These are phyloP conservation scores for Boulengeromyrus knoepffleri DNA, from an alignment of 2,113 vertebrate species.

Conservation along the genomic window DNA sequence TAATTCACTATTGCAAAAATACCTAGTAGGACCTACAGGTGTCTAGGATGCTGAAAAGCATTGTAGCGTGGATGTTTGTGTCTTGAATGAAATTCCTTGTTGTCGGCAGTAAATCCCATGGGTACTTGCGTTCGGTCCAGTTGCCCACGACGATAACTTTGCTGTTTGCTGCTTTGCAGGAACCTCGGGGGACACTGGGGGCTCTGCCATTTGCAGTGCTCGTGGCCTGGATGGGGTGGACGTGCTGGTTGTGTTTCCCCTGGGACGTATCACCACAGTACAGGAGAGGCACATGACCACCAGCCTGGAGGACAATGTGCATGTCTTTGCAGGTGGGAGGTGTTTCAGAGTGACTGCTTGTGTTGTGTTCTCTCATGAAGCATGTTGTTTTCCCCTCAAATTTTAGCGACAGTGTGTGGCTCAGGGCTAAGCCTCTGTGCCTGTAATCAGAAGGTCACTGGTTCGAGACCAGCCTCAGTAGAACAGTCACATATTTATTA, in stretches of 20 bases:
- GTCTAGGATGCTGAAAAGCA: neutral
- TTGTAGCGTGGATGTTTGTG: neutral
- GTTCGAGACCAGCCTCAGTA: neutral
- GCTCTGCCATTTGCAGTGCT: slow-evolving; percentile 78
- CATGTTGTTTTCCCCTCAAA: neutral
- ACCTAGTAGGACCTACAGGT: neutral
- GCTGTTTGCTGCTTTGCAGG: slow-evolving; percentile 51
- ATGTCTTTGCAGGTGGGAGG: slow-evolving; percentile 73
- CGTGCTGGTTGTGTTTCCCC: slow-evolving; percentile 76
- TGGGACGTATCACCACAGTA: slow-evolving; percentile 66
- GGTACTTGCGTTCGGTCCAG: neutral
- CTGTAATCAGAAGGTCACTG: neutral
- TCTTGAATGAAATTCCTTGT: neutral
- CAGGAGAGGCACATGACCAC: slow-evolving; percentile 92
- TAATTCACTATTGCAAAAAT: neutral
- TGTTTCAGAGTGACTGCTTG: neutral
- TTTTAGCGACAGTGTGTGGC: neutral
- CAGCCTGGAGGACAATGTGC: slow-evolving; percentile 75
- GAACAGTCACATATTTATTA: neutral
- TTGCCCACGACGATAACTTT: neutral
- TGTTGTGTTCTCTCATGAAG: neutral
- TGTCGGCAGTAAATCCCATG: neutral
- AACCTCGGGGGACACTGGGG: slow-evolving; percentile 88
- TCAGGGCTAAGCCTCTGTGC: neutral
- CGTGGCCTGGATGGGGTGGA: slow-evolving; percentile 69